Evolutionary conservation across 2,797 vertebrate genomes (phyloP).

Genomic region (Schizopygopsis pylzovi): DNA sequence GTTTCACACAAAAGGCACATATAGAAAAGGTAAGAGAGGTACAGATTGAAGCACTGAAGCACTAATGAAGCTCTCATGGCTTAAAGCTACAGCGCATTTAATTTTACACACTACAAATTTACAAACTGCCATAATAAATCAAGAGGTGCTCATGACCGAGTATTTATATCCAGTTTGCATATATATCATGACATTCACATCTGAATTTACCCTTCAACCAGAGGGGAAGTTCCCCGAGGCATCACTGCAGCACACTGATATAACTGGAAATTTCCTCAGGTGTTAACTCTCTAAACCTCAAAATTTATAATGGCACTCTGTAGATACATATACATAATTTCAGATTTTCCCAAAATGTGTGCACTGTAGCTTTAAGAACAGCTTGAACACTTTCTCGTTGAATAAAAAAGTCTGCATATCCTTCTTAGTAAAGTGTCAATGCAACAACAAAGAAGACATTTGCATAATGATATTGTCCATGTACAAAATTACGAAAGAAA

Average conservation of each 20-base stretch:
- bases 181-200: constrained; percentile 28
- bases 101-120: constrained; percentile 21
- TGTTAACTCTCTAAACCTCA: constrained; percentile 10
- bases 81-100: constrained; percentile 35
- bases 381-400: constrained; percentile 74
- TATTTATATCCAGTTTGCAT: constrained; percentile 24
- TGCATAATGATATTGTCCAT: constrained; percentile 72
- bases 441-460: constrained; percentile 75
- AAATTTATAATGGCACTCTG: constrained; percentile 20
- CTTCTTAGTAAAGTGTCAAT: constrained; percentile 79
- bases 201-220: constrained; percentile 19
- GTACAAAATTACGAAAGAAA: constrained; percentile 38
- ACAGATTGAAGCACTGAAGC: constrained; percentile 4
- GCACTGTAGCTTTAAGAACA: constrained; percentile 43
- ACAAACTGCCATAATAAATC: constrained; percentile 35
- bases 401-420: constrained; percentile 67
- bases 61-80: constrained; percentile 24
- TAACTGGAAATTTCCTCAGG: constrained; percentile 27
- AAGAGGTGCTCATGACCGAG: background rate
- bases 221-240: constrained; percentile 27
- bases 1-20: constrained; percentile 23
- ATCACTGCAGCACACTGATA: constrained; percentile 26
- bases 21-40: constrained; percentile 9
- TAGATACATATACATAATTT: background rate
- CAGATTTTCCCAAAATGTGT: constrained; percentile 8